Base-by-base conservation (phyloP, 2,113 vertebrate species). In the Micronycteris hirsuta region DNA sequence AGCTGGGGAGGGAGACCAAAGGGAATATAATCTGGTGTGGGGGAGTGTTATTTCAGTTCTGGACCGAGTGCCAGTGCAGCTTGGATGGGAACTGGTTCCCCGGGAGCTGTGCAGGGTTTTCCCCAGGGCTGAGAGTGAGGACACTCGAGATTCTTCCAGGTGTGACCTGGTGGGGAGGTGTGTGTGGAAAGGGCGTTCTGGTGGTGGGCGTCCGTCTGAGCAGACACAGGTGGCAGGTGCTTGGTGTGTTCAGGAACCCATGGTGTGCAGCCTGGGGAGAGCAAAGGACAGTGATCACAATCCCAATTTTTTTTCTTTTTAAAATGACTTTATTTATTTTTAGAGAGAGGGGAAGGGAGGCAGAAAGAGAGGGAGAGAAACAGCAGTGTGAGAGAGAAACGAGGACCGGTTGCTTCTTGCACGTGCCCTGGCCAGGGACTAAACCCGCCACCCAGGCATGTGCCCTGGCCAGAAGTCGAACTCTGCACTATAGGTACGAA, bases 141-240 rank as follows among this genome's bases (percentile, higher is more conserved):
- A 49, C 54, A 36, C 4, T 0, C 1, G 6, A 12, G n/a, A 19
- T 26, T 41, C 36, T 84, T 28, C 7, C 49, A 80, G 65, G 81
- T 26, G 87, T 43, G 43, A 4, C 14, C 56, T 38, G 38, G 67
- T 28, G 43, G 56, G 52, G n/a, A 33, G 24, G 20, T 7, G 38
- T 82, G 16, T 7, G n/a, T 89, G 58, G 24, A 14, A 43, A 31
- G 28, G 16, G 12, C 56, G 4, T 84, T 28, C 28, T 49, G 3
- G 13, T 15, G 26, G 36, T 14, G 22, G 26, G 45, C 1, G 0
- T 16, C 19, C 0, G 0, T 15, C 9, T 4, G 45, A 31, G 33
- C 36, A 87, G 43, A 73, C 19, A 17, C 4, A 52, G 49, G 26
- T 2, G 13, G 36, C 86, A 6, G n/a, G 63, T 26, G 13, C 14